Evolutionary conservation across 35 echinoderm and acorn worm species (phyloP), one percentile per base, ranked within the genome.

Genomic region (Heliocidaris tuberculata): DNA sequence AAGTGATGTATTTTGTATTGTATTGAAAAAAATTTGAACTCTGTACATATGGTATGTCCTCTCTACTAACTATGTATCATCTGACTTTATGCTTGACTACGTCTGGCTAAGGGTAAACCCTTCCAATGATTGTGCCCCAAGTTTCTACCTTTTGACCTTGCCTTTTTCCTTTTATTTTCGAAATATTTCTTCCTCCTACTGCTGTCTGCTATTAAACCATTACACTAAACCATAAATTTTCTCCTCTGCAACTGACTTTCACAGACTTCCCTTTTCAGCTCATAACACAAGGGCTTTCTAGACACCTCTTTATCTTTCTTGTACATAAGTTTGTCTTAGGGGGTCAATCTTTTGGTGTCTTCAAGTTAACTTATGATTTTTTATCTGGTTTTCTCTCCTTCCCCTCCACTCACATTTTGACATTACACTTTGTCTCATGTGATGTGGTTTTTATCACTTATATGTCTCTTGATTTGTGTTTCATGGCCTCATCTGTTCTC

Each of bases 391-490:
- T n/a, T 78, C 8, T 78, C 65, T 78, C 65, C 7, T 8, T n/a
- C 27, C 65, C 8, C 27, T 78, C 65, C 65, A 78, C 65, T 78
- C 65, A 78, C 21, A 0, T 27, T 78, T 19, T 78, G 65, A 78
- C 65, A 78, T 78, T 78, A 78, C 65, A n/a, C 65, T 78, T n/a
- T 78, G 65, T 78, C 65, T 78, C 65, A 4, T 78, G 65, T 78
- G 52, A 56, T 56, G 52, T 11, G 21, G 21, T 78, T 42, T 78
- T 19, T 78, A 24, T 78, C 65, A 78, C 21, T 27, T 27, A 27
- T 19, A 5, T n/a, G 27, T 21, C 27, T 21, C 4, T 6, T 78
- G 19, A n/a, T 78, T 78, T 21, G 27, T 78, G 65, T 78, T 24
- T 78, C 7, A 78, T 78, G 7, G 27, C 27, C 21, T 24, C 27